phyloP scores from a whole-genome alignment of 2,113 vertebrate genomes.

The Tetrao urogallus region DNA sequence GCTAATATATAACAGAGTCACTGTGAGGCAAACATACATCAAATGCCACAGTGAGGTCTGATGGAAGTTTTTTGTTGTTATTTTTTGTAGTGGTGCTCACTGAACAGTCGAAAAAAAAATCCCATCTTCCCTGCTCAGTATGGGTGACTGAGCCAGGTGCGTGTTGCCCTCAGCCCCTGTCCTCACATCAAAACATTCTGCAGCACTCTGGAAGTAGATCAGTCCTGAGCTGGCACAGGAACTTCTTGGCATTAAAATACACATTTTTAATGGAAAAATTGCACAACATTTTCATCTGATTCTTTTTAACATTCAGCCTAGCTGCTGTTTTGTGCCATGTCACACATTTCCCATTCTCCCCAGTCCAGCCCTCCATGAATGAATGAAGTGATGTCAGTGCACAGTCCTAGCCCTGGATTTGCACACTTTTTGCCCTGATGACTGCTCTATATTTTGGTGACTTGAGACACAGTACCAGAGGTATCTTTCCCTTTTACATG shows the following conservation, averaged over 20 bases:
- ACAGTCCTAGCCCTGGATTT: background rate
- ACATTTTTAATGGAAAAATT: background rate
- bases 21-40: background rate
- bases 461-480: background rate
- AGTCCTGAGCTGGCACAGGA: background rate
- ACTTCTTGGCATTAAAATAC: background rate
- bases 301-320: background rate
- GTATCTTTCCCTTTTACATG: background rate
- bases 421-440: background rate
- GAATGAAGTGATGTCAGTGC: background rate
- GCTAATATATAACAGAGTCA: background rate
- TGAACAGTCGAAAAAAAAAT: background rate
- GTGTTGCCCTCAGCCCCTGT: background rate
- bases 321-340: background rate
- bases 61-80: background rate
- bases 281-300: background rate
- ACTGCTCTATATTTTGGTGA: background rate
- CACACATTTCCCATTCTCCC: background rate
- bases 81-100: background rate
- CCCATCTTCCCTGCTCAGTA: background rate
- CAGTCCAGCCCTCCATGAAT: background rate
- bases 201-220: background rate
- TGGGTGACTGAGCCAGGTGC: accelerated
- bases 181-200: background rate
- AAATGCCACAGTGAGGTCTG: background rate